These are phyloP conservation scores for Venustoraphidia nigricollis DNA, from an alignment of 2,888 invertebrate genomes.

Conservation along the genomic window DNA sequence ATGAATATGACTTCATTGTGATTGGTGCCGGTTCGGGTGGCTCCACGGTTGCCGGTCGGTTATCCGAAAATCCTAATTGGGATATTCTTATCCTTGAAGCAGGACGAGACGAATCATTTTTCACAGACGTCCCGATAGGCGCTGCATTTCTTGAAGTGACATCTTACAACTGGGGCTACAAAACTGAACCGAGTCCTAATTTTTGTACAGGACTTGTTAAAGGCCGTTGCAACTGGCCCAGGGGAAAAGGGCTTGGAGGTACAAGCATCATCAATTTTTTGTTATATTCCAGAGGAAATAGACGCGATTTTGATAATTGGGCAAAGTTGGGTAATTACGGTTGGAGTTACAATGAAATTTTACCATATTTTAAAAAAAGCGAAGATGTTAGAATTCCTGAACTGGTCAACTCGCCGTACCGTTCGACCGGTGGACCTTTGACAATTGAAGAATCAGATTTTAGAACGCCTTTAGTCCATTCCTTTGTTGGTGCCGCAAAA, in stretches of 20 bases:
- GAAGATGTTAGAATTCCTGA: slow-evolving; percentile 48
- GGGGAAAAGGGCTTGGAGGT: slow-evolving; percentile 70
- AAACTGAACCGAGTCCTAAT: slow-evolving; percentile 40
- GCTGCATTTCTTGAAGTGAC: slow-evolving; percentile 41
- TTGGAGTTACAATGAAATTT: slow-evolving; percentile 59
- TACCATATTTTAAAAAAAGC: slow-evolving; percentile 66
- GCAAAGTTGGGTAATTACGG: slow-evolving; percentile 60
- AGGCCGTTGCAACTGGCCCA: slow-evolving; percentile 49
- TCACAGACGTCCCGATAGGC: slow-evolving; percentile 61
- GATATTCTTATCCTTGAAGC: slow-evolving; percentile 60
- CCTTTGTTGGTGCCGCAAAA: slow-evolving; percentile 49
- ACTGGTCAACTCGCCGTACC: slow-evolving; percentile 44
- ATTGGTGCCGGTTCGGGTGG: slow-evolving; percentile 45
- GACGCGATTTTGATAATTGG: slow-evolving; percentile 74
- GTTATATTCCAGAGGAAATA: slow-evolving; percentile 68
- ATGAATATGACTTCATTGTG: slow-evolving; percentile 44
- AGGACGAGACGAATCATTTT: slow-evolving; percentile 60
- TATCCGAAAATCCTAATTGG: slow-evolving; percentile 53
- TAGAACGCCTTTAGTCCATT: slow-evolving; percentile 41
- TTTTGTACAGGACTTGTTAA: slow-evolving; percentile 31
- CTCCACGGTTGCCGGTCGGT: slow-evolving; percentile 62
- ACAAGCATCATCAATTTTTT: slow-evolving; percentile 74
- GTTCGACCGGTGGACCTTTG: slow-evolving; percentile 49
- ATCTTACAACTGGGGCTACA: slow-evolving; percentile 61
- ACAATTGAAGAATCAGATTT: slow-evolving; percentile 51